Percentiles rank a stretch among this genome's conserved stretches.
These are phyloP conservation scores for Cepaea nemoralis DNA, from an alignment of 1,140 invertebrate species.

Conservation along the genomic window DNA sequence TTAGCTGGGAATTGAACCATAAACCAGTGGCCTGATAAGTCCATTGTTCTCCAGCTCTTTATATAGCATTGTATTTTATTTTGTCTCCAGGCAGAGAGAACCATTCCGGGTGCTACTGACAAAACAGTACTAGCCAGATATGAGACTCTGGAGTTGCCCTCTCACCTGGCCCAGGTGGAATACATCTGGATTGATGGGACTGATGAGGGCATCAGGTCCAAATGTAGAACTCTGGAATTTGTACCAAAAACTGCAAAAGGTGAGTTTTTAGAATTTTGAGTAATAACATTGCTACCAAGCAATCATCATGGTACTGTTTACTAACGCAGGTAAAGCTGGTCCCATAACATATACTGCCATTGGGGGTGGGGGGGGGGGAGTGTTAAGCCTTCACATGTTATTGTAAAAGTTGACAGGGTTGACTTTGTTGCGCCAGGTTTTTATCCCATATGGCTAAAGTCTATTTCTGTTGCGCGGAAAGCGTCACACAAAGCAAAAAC, in stretches of 20 bases:
- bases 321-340: neutral
- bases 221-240: slow-evolving; percentile 87
- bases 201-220: slow-evolving; percentile 87
- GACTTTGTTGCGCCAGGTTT: too few relatives aligned
- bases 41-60: too few relatives aligned
- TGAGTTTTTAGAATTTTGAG: slow-evolving; percentile 53
- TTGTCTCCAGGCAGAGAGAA: neutral
- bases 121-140: slow-evolving; percentile 83
- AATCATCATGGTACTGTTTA: neutral
- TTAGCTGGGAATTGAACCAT: too few relatives aligned
- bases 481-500: too few relatives aligned
- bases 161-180: slow-evolving; percentile 82
- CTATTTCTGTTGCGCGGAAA: too few relatives aligned
- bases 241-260: slow-evolving; percentile 81
- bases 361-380: too few relatives aligned
- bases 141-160: slow-evolving; percentile 80
- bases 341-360: too few relatives aligned
- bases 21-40: too few relatives aligned
- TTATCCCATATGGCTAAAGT: too few relatives aligned
- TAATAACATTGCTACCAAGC: neutral
- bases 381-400: neutral
- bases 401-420: too few relatives aligned
- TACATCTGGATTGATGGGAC: slow-evolving; percentile 98
- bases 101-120: slow-evolving; percentile 62
- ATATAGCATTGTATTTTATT: slow-evolving; percentile 1